Percentiles rank a stretch among this genome's conserved stretches.
Evolutionary conservation across 2,797 vertebrate genomes (phyloP).

Genomic region (Dromococcyx pavoninus): DNA sequence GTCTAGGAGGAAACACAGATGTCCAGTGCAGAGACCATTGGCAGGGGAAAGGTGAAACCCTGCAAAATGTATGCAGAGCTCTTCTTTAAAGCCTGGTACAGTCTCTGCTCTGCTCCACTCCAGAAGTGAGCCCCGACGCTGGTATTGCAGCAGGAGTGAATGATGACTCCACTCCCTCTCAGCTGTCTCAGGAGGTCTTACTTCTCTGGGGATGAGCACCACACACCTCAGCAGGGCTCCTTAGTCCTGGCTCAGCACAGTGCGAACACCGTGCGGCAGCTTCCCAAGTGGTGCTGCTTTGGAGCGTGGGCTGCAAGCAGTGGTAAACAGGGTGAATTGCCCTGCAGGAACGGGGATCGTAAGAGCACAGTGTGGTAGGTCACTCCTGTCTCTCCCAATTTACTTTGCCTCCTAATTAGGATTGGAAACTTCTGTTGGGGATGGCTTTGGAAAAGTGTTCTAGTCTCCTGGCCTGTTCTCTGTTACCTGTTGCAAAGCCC

Average conservation of each 20-base stretch:
- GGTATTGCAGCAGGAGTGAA: neutral
- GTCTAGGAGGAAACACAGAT: neutral
- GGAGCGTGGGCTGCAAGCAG: neutral
- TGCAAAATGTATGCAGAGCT: neutral
- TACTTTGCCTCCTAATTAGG: neutral
- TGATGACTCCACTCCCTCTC: neutral
- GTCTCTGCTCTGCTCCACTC: neutral
- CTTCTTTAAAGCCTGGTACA: neutral
- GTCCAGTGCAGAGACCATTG: neutral
- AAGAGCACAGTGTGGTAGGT: neutral
- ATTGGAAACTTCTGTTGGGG: neutral
- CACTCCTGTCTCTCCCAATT: neutral
- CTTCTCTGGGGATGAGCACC: fast-evolving
- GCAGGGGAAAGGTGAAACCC: neutral
- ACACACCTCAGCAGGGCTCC: neutral
- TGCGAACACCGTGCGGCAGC: neutral
- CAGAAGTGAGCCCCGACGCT: fast-evolving
- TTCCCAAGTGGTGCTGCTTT: neutral
- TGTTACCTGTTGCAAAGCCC: neutral
- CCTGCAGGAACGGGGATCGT: fast-evolving
- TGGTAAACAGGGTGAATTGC: fast-evolving
- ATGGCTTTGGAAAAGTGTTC: neutral
- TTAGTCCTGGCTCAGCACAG: neutral
- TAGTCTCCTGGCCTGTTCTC: neutral
- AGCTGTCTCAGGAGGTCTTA: neutral